Percentiles rank a stretch among this genome's conserved stretches.
Conservation (phyloP, 1,140 invertebrate species). For the Pantala flavescens region DNA sequence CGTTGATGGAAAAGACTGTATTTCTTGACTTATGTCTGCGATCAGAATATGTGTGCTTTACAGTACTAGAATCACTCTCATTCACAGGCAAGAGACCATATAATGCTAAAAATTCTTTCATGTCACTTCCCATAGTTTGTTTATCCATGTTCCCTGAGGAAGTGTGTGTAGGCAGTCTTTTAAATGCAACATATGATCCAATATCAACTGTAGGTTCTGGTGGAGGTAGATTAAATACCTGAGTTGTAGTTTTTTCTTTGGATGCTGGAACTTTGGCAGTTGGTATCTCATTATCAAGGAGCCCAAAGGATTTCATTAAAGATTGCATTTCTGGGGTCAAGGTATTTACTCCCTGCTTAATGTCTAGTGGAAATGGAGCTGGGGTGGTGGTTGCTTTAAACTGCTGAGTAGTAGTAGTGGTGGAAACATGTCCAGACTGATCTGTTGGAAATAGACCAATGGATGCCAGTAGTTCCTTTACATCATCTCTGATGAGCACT, state of each 20-base stretch:
- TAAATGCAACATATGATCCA: constrained; percentile 44
- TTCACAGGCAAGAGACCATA: constrained; percentile 39
- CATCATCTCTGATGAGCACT: constrained; percentile 2
- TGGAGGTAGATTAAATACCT: constrained; percentile 18
- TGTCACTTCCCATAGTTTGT: constrained; percentile 34
- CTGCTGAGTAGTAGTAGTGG: not conserved
- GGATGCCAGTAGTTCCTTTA: constrained; percentile 15
- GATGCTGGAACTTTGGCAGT: constrained; percentile 20
- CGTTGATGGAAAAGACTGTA: not conserved
- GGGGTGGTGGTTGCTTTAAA: not conserved
- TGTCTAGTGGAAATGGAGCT: constrained; percentile 17
- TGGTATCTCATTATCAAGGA: constrained; percentile 25
- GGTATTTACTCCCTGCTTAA: constrained; percentile 32
- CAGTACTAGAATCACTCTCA: not conserved
- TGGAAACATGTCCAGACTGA: not conserved
- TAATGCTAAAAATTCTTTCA: constrained; percentile 43
- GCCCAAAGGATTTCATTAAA: constrained; percentile 35
- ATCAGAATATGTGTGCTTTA: not conserved
- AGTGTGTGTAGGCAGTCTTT: constrained; percentile 40
- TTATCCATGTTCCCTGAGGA: constrained; percentile 25
- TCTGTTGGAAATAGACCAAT: constrained; percentile 10
- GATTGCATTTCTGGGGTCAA: constrained; percentile 35
- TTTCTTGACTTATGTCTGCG: not conserved
- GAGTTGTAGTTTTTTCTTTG: constrained; percentile 22
- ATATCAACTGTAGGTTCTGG: constrained; percentile 28